These are phyloP conservation scores for Drosophila barbarae DNA, from an alignment of 2,888 invertebrate species.

Conservation along the genomic window DNA sequence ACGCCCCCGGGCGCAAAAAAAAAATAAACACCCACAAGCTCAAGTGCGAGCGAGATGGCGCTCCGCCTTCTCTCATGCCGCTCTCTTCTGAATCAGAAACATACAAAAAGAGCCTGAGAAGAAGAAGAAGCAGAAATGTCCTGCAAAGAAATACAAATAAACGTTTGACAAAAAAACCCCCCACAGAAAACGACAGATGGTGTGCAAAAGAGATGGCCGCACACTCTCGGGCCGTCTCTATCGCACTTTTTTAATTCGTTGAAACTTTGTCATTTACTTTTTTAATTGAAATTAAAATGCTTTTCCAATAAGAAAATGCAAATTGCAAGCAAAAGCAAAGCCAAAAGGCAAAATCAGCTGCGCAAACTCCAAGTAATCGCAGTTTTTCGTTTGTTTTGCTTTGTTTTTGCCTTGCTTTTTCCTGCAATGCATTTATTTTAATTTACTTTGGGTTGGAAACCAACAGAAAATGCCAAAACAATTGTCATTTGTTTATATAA, in stretches of 20 bases:
- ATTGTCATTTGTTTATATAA: conserved; percentile 77
- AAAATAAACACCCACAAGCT: conserved; percentile 41
- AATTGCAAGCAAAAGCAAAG: conserved; percentile 23
- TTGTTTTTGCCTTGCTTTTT: conserved; percentile 11
- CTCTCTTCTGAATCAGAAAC: conserved; percentile 64
- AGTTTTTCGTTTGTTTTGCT: conserved; percentile 13
- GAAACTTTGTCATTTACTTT: conserved; percentile 73
- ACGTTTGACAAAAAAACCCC: conserved; percentile 63
- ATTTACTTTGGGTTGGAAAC: conserved; percentile 61
- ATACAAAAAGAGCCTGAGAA: conserved; percentile 47
- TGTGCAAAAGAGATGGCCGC: conserved; percentile 7
- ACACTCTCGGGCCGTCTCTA: conserved; percentile 11
- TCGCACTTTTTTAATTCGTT: conserved; percentile 19
- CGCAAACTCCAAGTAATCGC: conserved; percentile 49
- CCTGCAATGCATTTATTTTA: conserved; percentile 69
- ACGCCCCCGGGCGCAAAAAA: conserved; percentile 54
- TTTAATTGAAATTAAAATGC: conserved; percentile 75
- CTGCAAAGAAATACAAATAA: conserved; percentile 44
- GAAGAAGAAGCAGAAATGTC: conserved; percentile 45
- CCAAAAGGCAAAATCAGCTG: conserved; percentile 55
- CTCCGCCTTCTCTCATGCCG: conserved; percentile 37
- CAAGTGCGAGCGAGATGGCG: conserved; percentile 16
- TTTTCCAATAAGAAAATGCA: conserved; percentile 66
- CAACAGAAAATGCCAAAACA: conserved; percentile 73
- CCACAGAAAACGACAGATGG: conserved; percentile 44